A percentile compares a stretch with the other conserved stretches of the same genome.
Evolutionary conservation across 2,888 invertebrate genomes (phyloP).

Genomic region (Scrobipalpa costella): DNA sequence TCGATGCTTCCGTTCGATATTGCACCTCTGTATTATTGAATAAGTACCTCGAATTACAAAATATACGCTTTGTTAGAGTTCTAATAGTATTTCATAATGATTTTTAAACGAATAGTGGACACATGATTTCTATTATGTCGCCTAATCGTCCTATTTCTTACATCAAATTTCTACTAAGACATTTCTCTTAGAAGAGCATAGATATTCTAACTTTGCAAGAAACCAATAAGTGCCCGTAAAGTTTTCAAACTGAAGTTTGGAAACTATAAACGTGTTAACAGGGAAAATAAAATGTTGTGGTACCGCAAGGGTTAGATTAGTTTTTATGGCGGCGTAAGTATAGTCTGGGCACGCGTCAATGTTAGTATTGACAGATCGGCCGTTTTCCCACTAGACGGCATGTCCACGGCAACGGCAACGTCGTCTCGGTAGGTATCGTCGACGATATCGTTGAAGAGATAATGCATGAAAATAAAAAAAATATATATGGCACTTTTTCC

Average conservation of each 20-base stretch:
- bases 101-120: not conserved
- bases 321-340: slow-evolving; percentile 34
- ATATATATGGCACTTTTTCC: too few relatives aligned
- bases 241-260: not conserved
- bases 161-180: not conserved
- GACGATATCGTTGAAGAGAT: too few relatives aligned
- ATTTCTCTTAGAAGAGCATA: not conserved
- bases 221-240: not conserved
- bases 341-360: slow-evolving; percentile 59
- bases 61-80: slow-evolving; percentile 36
- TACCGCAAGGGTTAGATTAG: slow-evolving; percentile 40
- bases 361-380: slow-evolving; percentile 69
- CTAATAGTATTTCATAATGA: slow-evolving; percentile 13
- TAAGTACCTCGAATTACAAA: slow-evolving; percentile 39
- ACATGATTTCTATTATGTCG: not conserved
- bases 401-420: too few relatives aligned
- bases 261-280: slow-evolving; percentile 27
- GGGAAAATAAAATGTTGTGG: slow-evolving; percentile 33
- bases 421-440: too few relatives aligned
- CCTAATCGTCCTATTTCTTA: too few relatives aligned
- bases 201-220: not conserved
- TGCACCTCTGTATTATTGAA: slow-evolving; percentile 57
- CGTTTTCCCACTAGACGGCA: too few relatives aligned
- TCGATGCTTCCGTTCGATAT: slow-evolving; percentile 71
- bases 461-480: too few relatives aligned